A percentile compares a stretch with the other conserved stretches of the same genome.
phyloP scores from a whole-genome alignment of 1,140 invertebrate genomes.

The Vanessa atalanta region DNA sequence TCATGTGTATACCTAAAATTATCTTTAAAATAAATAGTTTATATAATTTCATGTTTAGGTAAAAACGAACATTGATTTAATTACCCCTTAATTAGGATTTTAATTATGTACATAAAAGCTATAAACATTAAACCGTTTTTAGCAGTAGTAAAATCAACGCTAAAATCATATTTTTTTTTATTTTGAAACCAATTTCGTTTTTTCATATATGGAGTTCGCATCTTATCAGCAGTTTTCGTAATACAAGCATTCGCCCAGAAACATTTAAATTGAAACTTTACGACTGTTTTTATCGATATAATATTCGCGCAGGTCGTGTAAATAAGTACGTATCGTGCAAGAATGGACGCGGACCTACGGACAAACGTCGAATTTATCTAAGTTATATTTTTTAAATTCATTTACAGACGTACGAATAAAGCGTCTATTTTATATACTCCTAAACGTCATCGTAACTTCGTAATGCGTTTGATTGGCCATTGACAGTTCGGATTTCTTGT shows the following conservation, averaged over 20 bases:
- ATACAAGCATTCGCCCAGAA: background rate
- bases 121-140: background rate
- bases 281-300: conserved; percentile 60
- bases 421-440: conserved; percentile 22
- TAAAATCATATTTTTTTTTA: background rate
- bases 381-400: conserved; percentile 39
- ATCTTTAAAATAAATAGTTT: no score
- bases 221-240: conserved; percentile 18
- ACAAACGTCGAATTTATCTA: conserved; percentile 49
- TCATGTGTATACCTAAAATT: no score
- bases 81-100: no score
- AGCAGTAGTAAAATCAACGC: background rate
- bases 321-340: conserved; percentile 43
- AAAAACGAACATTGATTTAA: no score
- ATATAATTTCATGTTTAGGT: no score
- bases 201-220: background rate
- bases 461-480: conserved; percentile 25
- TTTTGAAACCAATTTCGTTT: background rate
- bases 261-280: conserved; percentile 68
- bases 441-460: conserved; percentile 30
- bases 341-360: conserved; percentile 44
- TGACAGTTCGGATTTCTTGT: conserved; percentile 15
- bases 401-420: conserved; percentile 31
- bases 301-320: conserved; percentile 50
- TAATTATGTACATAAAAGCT: background rate